phyloP scores from a whole-genome alignment of 2,113 vertebrate species.

The Ramphastos sulfuratus region DNA sequence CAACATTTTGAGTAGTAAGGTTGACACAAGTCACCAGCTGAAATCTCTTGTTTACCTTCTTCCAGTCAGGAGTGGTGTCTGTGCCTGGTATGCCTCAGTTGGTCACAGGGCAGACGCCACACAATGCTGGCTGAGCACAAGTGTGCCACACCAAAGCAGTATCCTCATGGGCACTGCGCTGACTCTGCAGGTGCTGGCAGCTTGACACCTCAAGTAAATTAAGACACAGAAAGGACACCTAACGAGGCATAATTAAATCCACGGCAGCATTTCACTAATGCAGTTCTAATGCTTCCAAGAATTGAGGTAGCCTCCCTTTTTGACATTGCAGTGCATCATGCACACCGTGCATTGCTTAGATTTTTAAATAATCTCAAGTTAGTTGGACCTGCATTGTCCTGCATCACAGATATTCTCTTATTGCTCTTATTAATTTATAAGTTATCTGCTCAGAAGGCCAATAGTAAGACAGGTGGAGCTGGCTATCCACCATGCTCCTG shows the following conservation, averaged over 20 bases:
- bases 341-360: background rate
- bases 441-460: background rate
- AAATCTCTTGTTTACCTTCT: background rate
- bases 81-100: no score
- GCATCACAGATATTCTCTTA: background rate
- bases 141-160: background rate
- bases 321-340: background rate
- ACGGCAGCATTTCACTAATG: background rate
- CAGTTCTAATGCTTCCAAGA: background rate
- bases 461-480: background rate
- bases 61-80: background rate
- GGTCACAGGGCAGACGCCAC: background rate
- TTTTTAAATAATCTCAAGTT: background rate
- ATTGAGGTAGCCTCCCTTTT: background rate
- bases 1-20: background rate
- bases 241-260: background rate
- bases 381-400: background rate
- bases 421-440: background rate
- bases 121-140: background rate
- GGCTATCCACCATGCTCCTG: background rate
- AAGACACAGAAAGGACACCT: background rate
- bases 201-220: background rate
- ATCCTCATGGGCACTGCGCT: rapidly evolving
- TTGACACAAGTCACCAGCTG: background rate
- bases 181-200: background rate